A percentile compares a stretch with the other conserved stretches of the same genome.
Evolutionary conservation across 1,140 invertebrate genomes (phyloP).

Genomic region (Papilio polyxenes): DNA sequence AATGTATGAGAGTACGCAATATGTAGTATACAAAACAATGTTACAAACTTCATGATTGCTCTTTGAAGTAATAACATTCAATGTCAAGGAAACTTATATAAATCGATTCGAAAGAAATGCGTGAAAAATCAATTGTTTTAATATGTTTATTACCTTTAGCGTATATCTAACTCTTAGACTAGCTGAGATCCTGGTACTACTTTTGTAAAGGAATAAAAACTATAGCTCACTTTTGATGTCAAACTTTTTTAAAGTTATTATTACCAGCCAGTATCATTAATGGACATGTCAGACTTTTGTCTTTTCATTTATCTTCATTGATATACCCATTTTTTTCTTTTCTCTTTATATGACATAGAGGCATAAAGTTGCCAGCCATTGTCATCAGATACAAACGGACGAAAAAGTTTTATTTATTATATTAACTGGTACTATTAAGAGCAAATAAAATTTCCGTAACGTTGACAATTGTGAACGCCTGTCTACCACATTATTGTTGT

Average conservation of each 20-base stretch:
- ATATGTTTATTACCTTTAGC: background rate
- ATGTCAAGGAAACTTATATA: background rate
- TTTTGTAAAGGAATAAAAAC: background rate
- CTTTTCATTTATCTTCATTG: no score
- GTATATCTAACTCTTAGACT: background rate
- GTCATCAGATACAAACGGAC: background rate
- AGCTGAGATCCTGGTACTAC: background rate
- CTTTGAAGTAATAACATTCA: background rate
- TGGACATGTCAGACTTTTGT: no score
- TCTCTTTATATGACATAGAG: no score
- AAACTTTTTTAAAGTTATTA: background rate
- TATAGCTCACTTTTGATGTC: background rate
- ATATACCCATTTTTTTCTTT: no score
- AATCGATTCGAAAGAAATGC: background rate
- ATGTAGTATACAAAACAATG: background rate
- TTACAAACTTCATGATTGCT: background rate
- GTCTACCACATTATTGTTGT: background rate
- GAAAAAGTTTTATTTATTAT: background rate
- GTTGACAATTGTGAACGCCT: background rate
- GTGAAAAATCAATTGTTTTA: background rate
- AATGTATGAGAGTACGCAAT: background rate
- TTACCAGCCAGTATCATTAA: background rate
- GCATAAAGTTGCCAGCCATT: no score
- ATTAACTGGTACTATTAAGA: background rate
- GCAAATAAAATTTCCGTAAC: background rate